These are phyloP conservation scores for Pteromalus puparum DNA, from an alignment of 1,140 invertebrate species.

Conservation along the genomic window DNA sequence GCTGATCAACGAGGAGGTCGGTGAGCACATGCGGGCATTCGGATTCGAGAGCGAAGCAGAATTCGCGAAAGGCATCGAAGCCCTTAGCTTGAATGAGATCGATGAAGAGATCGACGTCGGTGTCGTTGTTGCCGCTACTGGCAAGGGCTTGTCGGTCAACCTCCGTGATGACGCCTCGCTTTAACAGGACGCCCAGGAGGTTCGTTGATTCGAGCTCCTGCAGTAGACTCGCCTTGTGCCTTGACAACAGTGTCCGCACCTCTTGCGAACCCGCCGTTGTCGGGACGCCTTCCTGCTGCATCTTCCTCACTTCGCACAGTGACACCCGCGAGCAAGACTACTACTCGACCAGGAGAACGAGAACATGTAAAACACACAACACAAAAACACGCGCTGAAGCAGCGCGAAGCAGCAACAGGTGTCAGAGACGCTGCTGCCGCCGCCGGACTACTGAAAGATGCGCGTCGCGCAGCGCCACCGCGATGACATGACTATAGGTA, in stretches of 20 bases:
- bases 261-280: conserved; percentile 63
- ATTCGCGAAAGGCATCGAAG: conserved; percentile 76
- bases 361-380: not conserved
- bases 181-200: conserved; percentile 65
- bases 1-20: conserved; percentile 70
- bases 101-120: conserved; percentile 72
- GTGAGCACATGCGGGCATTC: conserved; percentile 76
- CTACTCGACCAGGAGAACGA: not conserved
- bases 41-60: conserved; percentile 76
- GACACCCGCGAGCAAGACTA: not conserved
- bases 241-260: conserved; percentile 64
- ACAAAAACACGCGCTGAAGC: not conserved
- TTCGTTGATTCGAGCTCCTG: conserved; percentile 67
- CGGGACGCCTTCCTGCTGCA: conserved; percentile 38
- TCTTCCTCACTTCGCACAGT: not conserved
- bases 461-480: not conserved
- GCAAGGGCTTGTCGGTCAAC: conserved; percentile 66
- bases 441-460: not conserved
- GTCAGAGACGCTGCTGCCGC: conserved; percentile 12
- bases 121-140: conserved; percentile 59
- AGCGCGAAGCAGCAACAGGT: conserved; percentile 38
- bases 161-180: conserved; percentile 68
- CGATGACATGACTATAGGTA: not conserved
- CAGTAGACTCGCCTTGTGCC: conserved; percentile 67
- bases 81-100: conserved; percentile 75